Evolutionary conservation across 2,888 invertebrate species (phyloP).

Genomic region (Plemyria rubiginata): DNA sequence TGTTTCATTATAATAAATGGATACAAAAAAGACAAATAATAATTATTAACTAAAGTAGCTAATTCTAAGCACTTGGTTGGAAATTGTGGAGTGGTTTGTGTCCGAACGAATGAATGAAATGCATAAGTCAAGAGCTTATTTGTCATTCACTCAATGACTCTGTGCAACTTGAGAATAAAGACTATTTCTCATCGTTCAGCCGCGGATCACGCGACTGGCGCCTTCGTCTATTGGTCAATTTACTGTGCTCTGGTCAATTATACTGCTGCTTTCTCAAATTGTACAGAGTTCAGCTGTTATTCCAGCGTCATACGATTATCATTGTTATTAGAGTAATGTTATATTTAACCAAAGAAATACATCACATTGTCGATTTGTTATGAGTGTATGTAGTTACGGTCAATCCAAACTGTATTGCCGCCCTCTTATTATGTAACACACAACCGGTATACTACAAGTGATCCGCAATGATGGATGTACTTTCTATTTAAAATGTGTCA

Average conservation of each 20-base stretch:
- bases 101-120: conserved; percentile 25
- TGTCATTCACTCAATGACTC: conserved; percentile 20
- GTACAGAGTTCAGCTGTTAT: conserved; percentile 9
- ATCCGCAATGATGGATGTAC: too few relatives aligned
- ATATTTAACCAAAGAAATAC: conserved; percentile 30
- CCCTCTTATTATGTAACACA: too few relatives aligned
- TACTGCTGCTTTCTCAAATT: conserved; percentile 13
- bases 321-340: conserved; percentile 3
- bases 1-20: conserved; percentile 35
- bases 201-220: conserved; percentile 6
- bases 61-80: conserved; percentile 39
- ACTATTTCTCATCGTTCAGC: conserved; percentile 4
- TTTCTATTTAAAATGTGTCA: too few relatives aligned
- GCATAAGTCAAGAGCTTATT: conserved; percentile 32
- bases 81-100: conserved; percentile 19
- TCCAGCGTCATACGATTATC: conserved; percentile 8
- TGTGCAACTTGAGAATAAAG: conserved; percentile 13
- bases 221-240: conserved; percentile 19
- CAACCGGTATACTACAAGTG: too few relatives aligned
- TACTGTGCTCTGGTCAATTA: conserved; percentile 26
- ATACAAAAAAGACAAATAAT: conserved; percentile 47
- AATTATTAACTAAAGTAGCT: conserved; percentile 42
- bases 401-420: neutral
- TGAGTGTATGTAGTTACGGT: conserved; percentile 8
- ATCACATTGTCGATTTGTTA: conserved; percentile 23